Evolutionary conservation across 2,888 invertebrate species (phyloP), one percentile per base, ranked within the genome.

Genomic region (Leuctra nigra): DNA sequence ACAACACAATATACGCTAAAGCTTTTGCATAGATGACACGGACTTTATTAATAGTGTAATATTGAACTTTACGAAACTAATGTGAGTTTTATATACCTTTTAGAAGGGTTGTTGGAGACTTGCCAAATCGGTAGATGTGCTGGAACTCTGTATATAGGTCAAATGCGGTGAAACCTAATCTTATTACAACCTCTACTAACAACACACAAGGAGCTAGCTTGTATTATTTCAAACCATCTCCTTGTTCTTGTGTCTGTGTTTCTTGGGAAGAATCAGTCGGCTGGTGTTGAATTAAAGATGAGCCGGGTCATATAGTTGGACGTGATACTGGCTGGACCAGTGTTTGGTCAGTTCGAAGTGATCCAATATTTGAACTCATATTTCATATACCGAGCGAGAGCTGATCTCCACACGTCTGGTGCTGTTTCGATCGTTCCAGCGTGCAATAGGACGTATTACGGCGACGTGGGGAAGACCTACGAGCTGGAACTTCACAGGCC

Each of bases 371-470:
- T 29, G 29, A 29, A 29, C 7, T 29, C 6, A 29, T 29, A 29
- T 29, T 29, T 29, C 29, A 7, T 11, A 29, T 29, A 29, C 7
- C 6, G n/a, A n/a, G n/a, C n/a, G n/a, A n/a, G n/a, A n/a, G n/a
- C n/a, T n/a, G n/a, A n/a, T n/a, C n/a, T n/a, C n/a, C 29, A 29
- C 29, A 11, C 7, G 11, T 29, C 11, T 29, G 6, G 6, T 29
- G 6, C 29, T 29, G 7, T 6, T 64, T 62, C 11, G 29, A 29
- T 7, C 58, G 66, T 77, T 73, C 46, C 80, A 90, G 90, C 86
- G 52, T 94, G 93, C 75, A 93, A 93, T 75, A 83, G 86, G 68
- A 93, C 94, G 3, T 93, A 92, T 73, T 91, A 87, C 66, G 93
- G 92, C 1, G 89, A 92, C 68, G 83, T 90, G 55, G 92, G 91